Evolutionary conservation across 2,888 invertebrate genomes (phyloP), one percentile per base, ranked within the genome.

Genomic region (Adineta ricciae): DNA sequence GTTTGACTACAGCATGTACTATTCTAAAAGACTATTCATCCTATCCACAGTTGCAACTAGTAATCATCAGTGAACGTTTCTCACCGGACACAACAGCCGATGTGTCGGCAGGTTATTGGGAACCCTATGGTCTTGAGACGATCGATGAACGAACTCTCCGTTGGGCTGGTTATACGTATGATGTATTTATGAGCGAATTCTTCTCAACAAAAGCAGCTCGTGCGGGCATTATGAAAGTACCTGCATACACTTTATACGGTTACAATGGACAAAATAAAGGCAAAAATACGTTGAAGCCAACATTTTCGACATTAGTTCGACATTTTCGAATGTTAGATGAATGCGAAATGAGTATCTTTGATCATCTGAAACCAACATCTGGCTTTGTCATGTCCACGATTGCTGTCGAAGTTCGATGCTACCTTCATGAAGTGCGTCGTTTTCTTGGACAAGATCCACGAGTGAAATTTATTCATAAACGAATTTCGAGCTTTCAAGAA

Each of bases 41-140:
- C 7, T 19, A 64, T 64, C 32, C 32, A 2, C 84, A 86, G 27
- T 87, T 87, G 32, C 86, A 90, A 85, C 88, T 90, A 5, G 88
- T 88, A 9, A 86, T 90, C 14, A 87, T 90, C 24, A 88, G 89
- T 14, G 89, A 89, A 27, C 85, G 87, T 5, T 89, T 89, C 85
- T 88, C 89, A 4, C 89, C 89, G 0, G 38, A 88, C 84, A 88
- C 89, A 2, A 89, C 89, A 0, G 88, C 88, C 7, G 89, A 90
- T 85, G 88, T 88, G 16, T 88, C 89, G 2, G 90, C 89, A 14
- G 90, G 90, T 1, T 87, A 88, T 86, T 89, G 89, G 88, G 86
- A 87, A 84, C 89, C 89, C 0, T 89, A 88, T 87, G 84, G 64
- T 8, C 11, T 64, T 19, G 64, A 64, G 19, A 11, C 0, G 4